phyloP scores from a whole-genome alignment of 2,888 invertebrate genomes.

The Drepanosiphum platanoidis region DNA sequence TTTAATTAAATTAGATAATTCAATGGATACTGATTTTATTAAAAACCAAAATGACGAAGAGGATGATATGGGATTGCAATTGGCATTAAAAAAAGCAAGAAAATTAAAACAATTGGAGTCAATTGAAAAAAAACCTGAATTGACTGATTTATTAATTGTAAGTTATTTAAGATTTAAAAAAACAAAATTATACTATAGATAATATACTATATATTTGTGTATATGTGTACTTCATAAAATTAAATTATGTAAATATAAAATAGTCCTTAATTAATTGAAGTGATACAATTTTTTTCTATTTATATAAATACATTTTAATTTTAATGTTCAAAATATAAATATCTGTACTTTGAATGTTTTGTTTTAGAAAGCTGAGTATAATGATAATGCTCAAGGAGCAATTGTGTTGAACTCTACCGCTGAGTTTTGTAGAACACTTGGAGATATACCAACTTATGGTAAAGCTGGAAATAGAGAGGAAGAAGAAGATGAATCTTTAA shows the following conservation, averaged over 20 bases:
- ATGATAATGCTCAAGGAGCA: constrained; percentile 67
- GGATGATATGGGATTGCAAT: constrained; percentile 75
- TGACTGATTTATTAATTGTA: constrained; percentile 63
- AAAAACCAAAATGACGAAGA: constrained; percentile 71
- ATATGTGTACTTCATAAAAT: neutral
- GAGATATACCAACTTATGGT: constrained; percentile 95
- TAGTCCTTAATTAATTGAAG: neutral
- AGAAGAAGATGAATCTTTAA: constrained; percentile 76
- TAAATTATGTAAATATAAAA: neutral
- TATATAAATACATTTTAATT: neutral
- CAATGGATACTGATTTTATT: constrained; percentile 28
- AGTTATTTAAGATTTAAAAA: too few relatives aligned
- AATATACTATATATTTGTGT: too few relatives aligned
- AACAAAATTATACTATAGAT: too few relatives aligned
- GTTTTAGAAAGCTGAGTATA: constrained; percentile 48
- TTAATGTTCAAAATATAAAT: neutral
- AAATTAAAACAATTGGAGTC: constrained; percentile 73
- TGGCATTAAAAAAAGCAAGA: constrained; percentile 78
- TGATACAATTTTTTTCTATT: neutral
- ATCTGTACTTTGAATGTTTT: neutral
- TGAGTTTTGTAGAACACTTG: constrained; percentile 94
- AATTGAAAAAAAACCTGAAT: constrained; percentile 65
- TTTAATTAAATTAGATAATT: constrained; percentile 1
- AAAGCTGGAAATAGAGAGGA: constrained; percentile 89
- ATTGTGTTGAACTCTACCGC: constrained; percentile 93